Percentiles rank a stretch among this genome's conserved stretches.
Evolutionary conservation across 2,888 invertebrate genomes (phyloP).

Genomic region (Camptogramma bilineatum): DNA sequence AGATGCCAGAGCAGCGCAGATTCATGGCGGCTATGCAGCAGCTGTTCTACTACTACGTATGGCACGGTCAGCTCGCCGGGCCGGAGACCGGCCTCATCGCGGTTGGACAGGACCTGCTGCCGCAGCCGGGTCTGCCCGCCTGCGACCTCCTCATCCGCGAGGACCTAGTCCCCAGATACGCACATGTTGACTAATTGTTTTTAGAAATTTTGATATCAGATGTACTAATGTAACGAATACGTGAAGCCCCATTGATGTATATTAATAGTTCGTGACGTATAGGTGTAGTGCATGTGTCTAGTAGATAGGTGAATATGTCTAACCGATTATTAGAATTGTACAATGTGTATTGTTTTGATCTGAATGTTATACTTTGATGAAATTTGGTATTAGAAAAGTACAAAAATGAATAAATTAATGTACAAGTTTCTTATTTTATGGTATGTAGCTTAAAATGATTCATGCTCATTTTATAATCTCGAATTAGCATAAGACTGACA

Average conservation of each 20-base stretch:
- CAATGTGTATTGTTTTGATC: conserved; percentile 20
- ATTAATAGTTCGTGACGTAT: conserved; percentile 46
- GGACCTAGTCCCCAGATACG: conserved; percentile 90
- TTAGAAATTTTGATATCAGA: conserved; percentile 23
- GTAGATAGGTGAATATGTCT: conserved; percentile 27
- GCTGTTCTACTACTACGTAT: conserved; percentile 92
- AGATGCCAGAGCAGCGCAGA: conserved; percentile 89
- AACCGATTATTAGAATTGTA: conserved; percentile 14
- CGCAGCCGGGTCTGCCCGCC: conserved; percentile 87
- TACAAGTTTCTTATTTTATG: conserved; percentile 24
- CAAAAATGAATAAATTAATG: conserved; percentile 19
- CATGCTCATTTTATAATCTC: conserved; percentile 20
- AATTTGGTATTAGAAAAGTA: conserved; percentile 28
- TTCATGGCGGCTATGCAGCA: conserved; percentile 92
- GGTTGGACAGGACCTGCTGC: conserved; percentile 89
- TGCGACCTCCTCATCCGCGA: conserved; percentile 92
- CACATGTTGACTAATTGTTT: conserved; percentile 88
- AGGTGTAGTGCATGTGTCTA: conserved; percentile 50
- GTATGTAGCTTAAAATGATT: conserved; percentile 17
- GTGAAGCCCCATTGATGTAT: conserved; percentile 42
- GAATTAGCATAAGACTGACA: conserved; percentile 49
- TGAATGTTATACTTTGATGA: conserved; percentile 22
- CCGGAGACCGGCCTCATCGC: conserved; percentile 87
- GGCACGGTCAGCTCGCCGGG: conserved; percentile 90
- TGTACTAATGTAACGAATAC: conserved; percentile 20